Evolutionary conservation across 2,113 vertebrate genomes (phyloP).

Genomic region (Burhinus oedicnemus): DNA sequence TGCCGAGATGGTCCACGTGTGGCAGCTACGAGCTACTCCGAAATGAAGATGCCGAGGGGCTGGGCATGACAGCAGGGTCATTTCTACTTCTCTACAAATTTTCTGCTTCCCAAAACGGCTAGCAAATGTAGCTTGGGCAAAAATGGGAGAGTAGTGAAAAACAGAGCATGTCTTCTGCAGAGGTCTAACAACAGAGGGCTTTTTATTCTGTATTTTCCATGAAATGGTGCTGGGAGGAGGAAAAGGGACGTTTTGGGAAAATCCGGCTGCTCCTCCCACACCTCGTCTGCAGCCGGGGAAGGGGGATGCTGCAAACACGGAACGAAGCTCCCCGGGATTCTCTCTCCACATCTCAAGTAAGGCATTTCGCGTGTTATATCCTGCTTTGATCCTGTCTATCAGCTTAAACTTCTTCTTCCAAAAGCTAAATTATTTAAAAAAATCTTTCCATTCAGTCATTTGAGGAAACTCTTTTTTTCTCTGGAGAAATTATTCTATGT

Average conservation of each 20-base stretch:
- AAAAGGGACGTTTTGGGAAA: background rate
- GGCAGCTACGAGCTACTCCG: background rate
- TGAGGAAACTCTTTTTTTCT: background rate
- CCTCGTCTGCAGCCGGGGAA: fast-evolving
- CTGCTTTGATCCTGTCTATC: background rate
- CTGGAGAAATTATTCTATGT: background rate
- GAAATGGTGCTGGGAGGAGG: background rate
- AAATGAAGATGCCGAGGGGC: fast-evolving
- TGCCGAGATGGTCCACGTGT: fast-evolving
- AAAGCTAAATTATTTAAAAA: background rate
- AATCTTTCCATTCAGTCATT: background rate
- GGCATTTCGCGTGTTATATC: background rate
- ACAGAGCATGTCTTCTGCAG: background rate
- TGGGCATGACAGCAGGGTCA: fast-evolving
- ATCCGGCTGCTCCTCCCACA: fast-evolving
- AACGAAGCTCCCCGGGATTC: background rate
- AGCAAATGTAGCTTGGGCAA: background rate
- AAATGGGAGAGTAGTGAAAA: background rate
- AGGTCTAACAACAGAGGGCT: background rate
- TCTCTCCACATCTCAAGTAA: background rate
- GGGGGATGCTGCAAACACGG: background rate
- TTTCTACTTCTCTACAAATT: background rate
- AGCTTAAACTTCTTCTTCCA: background rate
- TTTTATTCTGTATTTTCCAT: background rate
- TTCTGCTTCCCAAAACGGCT: background rate